These are phyloP conservation scores for Adela reaumurella DNA, from an alignment of 2,888 invertebrate genomes.

Conservation along the genomic window DNA sequence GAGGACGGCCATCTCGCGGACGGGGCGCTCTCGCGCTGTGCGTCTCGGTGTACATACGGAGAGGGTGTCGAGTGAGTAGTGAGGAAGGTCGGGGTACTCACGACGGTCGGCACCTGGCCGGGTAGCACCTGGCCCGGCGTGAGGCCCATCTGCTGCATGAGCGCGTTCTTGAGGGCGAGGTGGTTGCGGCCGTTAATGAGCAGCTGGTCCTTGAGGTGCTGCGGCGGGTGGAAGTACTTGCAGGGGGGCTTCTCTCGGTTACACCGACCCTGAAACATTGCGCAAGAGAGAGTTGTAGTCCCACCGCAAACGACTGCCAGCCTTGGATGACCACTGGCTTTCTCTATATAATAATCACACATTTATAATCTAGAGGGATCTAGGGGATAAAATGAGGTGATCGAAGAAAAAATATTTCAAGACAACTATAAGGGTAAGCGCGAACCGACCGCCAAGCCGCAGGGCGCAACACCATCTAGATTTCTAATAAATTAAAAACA, in stretches of 20 bases:
- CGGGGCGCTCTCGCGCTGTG: constrained; percentile 45
- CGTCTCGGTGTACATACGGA: constrained; percentile 5
- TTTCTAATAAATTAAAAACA: no score
- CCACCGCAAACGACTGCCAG: no score
- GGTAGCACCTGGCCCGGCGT: constrained; percentile 90
- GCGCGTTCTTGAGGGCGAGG: constrained; percentile 96
- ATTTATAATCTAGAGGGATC: constrained; percentile 2
- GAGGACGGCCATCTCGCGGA: constrained; percentile 19
- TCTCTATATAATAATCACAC: constrained; percentile 9
- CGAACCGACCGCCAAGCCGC: no score
- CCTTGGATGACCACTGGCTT: no score
- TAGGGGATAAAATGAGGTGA: no score
- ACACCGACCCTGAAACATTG: constrained; percentile 92
- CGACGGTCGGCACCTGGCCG: constrained; percentile 91
- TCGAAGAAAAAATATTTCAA: no score
- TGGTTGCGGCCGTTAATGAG: constrained; percentile 99
- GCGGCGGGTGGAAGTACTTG: constrained; percentile 99
- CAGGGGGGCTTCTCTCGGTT: constrained; percentile 99
- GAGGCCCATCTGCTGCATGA: constrained; percentile 95
- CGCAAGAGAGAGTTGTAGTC: no score
- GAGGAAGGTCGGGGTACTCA: constrained; percentile 50
- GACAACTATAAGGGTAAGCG: no score
- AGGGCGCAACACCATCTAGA: no score
- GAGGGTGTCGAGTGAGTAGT: no score
- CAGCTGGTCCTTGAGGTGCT: constrained; percentile 99